Conservation (phyloP, 2,797 vertebrate species). For the Melanotaenia maccullochi region DNA sequence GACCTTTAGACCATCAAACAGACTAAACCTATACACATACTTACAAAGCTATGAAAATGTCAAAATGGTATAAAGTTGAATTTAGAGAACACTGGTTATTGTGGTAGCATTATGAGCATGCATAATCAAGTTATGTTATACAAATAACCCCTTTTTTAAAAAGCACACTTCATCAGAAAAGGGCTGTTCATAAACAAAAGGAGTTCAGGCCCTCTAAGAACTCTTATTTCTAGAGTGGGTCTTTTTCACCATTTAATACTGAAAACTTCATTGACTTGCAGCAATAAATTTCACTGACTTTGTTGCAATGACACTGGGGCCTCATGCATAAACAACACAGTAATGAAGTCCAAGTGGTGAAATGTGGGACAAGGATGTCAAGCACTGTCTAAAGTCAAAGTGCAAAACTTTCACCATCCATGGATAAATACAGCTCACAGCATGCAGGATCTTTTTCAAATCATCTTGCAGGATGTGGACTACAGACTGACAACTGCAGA, state of each 20-base stretch:
- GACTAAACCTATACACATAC: too few species aligned
- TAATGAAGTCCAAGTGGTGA: slow-evolving; percentile 25
- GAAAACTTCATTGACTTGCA: neutral
- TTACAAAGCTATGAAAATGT: too few species aligned
- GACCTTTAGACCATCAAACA: too few species aligned
- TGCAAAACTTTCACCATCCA: neutral
- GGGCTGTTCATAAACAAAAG: neutral
- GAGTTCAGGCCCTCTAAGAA: neutral
- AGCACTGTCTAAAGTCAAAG: slow-evolving; percentile 7
- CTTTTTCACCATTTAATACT: neutral
- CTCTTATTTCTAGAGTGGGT: neutral
- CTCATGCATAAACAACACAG: slow-evolving; percentile 22
- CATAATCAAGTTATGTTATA: neutral
- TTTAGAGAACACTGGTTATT: too few species aligned
- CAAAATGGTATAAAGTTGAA: neutral
- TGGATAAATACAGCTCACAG: neutral
- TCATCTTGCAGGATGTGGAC: slow-evolving; percentile 10
- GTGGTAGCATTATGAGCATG: too few species aligned
- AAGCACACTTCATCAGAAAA: neutral
- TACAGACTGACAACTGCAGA: slow-evolving; percentile 18
- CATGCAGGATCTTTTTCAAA: neutral
- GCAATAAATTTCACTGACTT: neutral
- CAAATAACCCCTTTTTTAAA: neutral
- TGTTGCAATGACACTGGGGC: neutral
- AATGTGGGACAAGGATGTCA: slow-evolving; percentile 2